phyloP scores from a whole-genome alignment of 2,113 vertebrate species.

The Globicephala melas region DNA sequence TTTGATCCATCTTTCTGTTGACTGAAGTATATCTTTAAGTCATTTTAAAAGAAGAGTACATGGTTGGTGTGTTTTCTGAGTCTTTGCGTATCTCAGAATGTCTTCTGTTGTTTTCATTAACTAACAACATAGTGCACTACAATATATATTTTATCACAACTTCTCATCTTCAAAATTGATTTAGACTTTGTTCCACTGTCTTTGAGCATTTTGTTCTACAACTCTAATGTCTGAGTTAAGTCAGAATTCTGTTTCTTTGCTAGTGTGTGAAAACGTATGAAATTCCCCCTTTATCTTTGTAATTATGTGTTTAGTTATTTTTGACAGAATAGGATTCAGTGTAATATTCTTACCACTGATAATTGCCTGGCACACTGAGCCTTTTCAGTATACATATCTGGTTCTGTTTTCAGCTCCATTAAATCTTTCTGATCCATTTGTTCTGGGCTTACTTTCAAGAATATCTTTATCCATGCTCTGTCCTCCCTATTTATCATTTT shows the following conservation, averaged over 20 bases:
- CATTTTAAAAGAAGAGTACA: not conserved
- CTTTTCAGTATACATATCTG: not conserved
- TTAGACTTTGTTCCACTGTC: not conserved
- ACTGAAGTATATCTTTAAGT: not conserved
- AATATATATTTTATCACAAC: not conserved
- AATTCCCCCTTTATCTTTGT: not conserved
- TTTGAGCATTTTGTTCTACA: not conserved
- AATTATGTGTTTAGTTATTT: not conserved
- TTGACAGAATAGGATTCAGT: not conserved
- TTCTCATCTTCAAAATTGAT: not conserved
- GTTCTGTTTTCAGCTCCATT: not conserved
- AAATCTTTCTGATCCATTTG: not conserved
- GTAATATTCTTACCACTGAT: not conserved
- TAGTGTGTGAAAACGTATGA: not conserved
- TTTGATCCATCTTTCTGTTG: not conserved
- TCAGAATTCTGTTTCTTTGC: not conserved
- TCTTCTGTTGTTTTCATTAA: not conserved
- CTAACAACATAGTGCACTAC: not conserved
- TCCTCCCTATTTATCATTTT: not conserved
- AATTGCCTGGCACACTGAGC: not conserved
- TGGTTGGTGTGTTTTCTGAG: not conserved
- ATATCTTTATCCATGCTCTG: not conserved
- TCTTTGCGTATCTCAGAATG: not conserved
- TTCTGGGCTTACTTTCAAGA: not conserved
- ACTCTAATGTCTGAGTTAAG: not conserved